Percentiles rank a stretch among this genome's conserved stretches.
These are phyloP conservation scores for Montipora capricornis DNA, from an alignment of 64 coral and sea anemone genomes.

Conservation along the genomic window DNA sequence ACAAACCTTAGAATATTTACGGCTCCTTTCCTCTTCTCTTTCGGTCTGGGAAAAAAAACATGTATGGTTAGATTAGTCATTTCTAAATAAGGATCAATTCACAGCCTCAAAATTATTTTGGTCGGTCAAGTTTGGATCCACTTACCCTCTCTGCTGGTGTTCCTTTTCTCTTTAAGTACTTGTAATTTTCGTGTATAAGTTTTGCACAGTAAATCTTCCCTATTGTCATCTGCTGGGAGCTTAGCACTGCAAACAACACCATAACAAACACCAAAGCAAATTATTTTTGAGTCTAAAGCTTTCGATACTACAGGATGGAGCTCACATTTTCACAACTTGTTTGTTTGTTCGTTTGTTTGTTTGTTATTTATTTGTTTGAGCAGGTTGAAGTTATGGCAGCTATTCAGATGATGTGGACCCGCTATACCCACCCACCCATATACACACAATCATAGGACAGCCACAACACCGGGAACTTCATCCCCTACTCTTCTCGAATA, in stretches of 20 bases:
- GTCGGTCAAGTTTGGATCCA: neutral
- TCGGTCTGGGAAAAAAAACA: constrained; percentile 1
- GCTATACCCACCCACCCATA: no score
- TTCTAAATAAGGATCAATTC: no score
- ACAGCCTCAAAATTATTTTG: neutral
- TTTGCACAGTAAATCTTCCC: constrained; percentile 99
- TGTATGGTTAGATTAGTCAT: neutral
- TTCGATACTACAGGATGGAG: no score
- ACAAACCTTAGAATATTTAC: constrained; percentile 12
- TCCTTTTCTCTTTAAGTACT: constrained; percentile 81
- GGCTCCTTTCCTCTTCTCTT: constrained; percentile 31
- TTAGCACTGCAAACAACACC: constrained; percentile 68
- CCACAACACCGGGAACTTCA: no score
- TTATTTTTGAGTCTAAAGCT: no score
- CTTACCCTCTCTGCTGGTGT: constrained; percentile 54
- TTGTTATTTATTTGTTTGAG: no score
- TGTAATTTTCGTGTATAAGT: constrained; percentile 94
- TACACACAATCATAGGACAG: no score
- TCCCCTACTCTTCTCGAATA: no score
- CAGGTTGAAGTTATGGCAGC: no score
- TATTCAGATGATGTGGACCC: no score
- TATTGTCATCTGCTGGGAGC: constrained; percentile 96
- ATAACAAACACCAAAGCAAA: neutral
- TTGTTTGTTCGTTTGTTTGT: no score
- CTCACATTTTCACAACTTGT: no score